These are phyloP conservation scores for Archaeoteleia sp. DNA, from an alignment of 2,888 invertebrate genomes.

Conservation along the genomic window DNA sequence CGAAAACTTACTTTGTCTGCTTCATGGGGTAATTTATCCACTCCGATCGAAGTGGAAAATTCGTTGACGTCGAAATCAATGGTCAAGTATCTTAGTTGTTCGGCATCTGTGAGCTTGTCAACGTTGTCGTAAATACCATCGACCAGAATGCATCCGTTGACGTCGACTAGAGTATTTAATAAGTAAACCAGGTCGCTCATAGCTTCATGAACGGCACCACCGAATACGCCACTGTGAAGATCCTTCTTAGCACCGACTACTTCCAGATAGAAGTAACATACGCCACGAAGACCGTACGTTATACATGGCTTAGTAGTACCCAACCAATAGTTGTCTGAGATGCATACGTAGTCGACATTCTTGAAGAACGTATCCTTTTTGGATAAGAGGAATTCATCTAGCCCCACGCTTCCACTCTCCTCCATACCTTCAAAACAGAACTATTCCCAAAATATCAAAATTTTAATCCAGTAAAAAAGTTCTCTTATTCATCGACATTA, in stretches of 20 bases:
- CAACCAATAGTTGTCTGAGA: slow-evolving; percentile 99
- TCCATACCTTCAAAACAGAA: slow-evolving; percentile 99
- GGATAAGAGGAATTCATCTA: slow-evolving; percentile 87
- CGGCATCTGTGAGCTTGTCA: slow-evolving; percentile 81
- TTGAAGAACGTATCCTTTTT: slow-evolving; percentile 87
- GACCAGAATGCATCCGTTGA: slow-evolving; percentile 89
- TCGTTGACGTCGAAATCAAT: slow-evolving; percentile 91
- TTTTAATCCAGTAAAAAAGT: no score
- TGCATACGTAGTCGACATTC: slow-evolving; percentile 94
- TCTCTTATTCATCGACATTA: no score
- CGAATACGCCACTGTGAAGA: slow-evolving; percentile 96
- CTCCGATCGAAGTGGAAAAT: slow-evolving; percentile 85
- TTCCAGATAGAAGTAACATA: slow-evolving; percentile 93
- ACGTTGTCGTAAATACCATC: slow-evolving; percentile 91
- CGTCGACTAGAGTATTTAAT: slow-evolving; percentile 88
- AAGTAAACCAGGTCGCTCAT: slow-evolving; percentile 94
- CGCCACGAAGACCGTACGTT: slow-evolving; percentile 95
- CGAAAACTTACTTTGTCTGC: slow-evolving; percentile 84
- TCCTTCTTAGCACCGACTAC: slow-evolving; percentile 93
- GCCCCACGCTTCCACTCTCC: slow-evolving; percentile 96
- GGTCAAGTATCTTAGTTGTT: slow-evolving; percentile 83
- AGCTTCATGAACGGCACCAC: slow-evolving; percentile 93
- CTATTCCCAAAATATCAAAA: slow-evolving; percentile 68
- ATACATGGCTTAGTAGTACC: slow-evolving; percentile 98
- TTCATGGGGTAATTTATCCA: slow-evolving; percentile 82